Conservation (phyloP, 2,888 invertebrate species). For the Microplitis deprimator region DNA sequence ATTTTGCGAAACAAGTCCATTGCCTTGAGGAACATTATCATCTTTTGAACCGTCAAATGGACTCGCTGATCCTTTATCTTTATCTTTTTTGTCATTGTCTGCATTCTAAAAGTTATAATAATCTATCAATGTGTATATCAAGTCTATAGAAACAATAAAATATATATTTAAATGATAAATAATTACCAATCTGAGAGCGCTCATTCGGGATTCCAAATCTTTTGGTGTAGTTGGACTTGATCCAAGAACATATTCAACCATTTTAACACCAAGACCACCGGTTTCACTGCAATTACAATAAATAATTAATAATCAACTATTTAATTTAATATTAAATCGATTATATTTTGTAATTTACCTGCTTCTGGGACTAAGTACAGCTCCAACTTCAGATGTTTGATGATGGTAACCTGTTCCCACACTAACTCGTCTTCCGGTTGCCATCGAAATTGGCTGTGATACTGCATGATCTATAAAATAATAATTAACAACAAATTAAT, state of each 20-base stretch:
- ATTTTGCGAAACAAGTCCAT: slow-evolving; percentile 76
- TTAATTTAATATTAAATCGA: background rate
- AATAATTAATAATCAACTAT: slow-evolving; percentile 18
- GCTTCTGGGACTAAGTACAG: slow-evolving; percentile 70
- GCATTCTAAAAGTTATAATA: slow-evolving; percentile 58
- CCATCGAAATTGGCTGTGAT: slow-evolving; percentile 83
- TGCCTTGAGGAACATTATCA: slow-evolving; percentile 73
- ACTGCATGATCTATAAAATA: slow-evolving; percentile 77
- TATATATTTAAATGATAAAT: background rate
- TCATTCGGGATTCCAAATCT: slow-evolving; percentile 69
- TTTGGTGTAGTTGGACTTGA: slow-evolving; percentile 83
- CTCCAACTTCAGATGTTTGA: slow-evolving; percentile 69
- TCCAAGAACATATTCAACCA: slow-evolving; percentile 98
- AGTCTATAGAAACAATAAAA: background rate
- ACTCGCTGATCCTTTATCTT: slow-evolving; percentile 74
- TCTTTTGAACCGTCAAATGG: slow-evolving; percentile 75
- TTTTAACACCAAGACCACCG: slow-evolving; percentile 93
- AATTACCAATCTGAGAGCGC: slow-evolving; percentile 68
- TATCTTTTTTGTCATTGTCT: slow-evolving; percentile 71
- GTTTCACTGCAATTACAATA: slow-evolving; percentile 80
- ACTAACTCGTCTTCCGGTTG: slow-evolving; percentile 79
- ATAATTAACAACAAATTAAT: slow-evolving; percentile 44
- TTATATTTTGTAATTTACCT: slow-evolving; percentile 55
- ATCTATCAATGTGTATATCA: background rate
- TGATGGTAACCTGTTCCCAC: slow-evolving; percentile 74